A percentile compares a stretch with the other conserved stretches of the same genome.
Conservation (phyloP, 2,888 invertebrate genomes). For the Chesias legatella region DNA sequence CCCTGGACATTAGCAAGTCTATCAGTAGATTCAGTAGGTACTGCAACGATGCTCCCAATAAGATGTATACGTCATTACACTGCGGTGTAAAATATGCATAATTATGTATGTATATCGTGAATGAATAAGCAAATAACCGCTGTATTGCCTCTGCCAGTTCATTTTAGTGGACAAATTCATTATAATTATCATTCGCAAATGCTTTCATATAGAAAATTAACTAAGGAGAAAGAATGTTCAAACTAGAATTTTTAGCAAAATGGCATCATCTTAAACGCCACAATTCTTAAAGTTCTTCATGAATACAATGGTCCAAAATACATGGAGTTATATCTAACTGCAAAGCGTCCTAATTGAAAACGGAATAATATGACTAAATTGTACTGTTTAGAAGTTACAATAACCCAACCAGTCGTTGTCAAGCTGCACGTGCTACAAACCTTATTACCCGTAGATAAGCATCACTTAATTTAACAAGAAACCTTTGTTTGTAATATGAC, state of each 20-base stretch:
- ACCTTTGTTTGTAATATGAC: conserved; percentile 58
- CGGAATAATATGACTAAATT: conserved; percentile 1
- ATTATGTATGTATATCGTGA: conserved; percentile 55
- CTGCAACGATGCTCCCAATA: too few species aligned
- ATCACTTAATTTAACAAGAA: conserved; percentile 74
- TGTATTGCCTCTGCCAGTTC: conserved; percentile 47
- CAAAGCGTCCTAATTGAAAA: conserved; percentile 29
- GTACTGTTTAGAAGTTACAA: conserved; percentile 9
- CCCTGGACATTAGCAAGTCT: too few species aligned
- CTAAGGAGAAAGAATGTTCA: too few species aligned
- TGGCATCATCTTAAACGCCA: too few species aligned
- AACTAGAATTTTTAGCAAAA: too few species aligned
- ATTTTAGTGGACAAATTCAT: conserved; percentile 45
- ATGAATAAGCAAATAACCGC: conserved; percentile 65
- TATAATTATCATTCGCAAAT: conserved; percentile 14
- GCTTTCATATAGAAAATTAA: too few species aligned
- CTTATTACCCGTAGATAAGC: conserved; percentile 66
- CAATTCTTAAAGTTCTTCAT: too few species aligned
- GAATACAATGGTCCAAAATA: too few species aligned
- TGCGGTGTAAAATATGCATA: conserved; percentile 38
- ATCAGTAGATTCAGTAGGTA: too few species aligned
- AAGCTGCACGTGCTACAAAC: conserved; percentile 64
- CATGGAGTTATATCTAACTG: too few species aligned
- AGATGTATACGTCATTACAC: conserved; percentile 1
- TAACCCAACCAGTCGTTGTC: conserved; percentile 13